A percentile compares a stretch with the other conserved stretches of the same genome.
These are phyloP conservation scores for Ophioninae sp. DNA, from an alignment of 2,888 invertebrate species.

Conservation along the genomic window DNA sequence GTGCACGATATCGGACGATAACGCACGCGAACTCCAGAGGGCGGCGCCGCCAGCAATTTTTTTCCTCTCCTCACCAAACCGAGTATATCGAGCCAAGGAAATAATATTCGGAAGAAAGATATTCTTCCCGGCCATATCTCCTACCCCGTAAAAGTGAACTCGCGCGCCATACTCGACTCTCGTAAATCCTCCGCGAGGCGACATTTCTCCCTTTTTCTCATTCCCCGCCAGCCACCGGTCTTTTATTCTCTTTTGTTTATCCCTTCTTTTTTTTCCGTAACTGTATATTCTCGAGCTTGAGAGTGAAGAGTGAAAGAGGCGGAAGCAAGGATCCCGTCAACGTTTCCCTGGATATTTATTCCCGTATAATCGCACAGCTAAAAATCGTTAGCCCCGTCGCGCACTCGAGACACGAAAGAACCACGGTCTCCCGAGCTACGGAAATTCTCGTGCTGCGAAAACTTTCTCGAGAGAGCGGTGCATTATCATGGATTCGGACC, in stretches of 20 bases:
- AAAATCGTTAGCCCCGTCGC: slow-evolving; percentile 39
- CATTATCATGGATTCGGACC: too few relatives aligned
- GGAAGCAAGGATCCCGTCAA: slow-evolving; percentile 11
- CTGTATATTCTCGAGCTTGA: slow-evolving; percentile 19
- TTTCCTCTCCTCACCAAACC: background rate
- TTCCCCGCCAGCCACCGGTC: background rate
- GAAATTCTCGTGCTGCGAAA: slow-evolving; percentile 43
- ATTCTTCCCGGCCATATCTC: slow-evolving; percentile 24
- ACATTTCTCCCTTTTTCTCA: slow-evolving; percentile 23
- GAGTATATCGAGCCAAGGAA: slow-evolving; percentile 4
- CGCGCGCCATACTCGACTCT: slow-evolving; percentile 36
- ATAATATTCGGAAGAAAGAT: slow-evolving; percentile 44
- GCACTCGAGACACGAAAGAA: slow-evolving; percentile 46
- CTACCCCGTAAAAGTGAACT: background rate
- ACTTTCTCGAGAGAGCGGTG: slow-evolving; percentile 1
- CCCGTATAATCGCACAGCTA: slow-evolving; percentile 40
- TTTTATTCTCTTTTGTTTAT: slow-evolving; percentile 21
- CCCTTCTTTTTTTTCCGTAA: slow-evolving; percentile 26
- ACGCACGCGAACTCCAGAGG: slow-evolving; percentile 20
- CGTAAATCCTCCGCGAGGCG: slow-evolving; percentile 5
- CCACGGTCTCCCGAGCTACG: background rate
- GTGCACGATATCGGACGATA: slow-evolving; percentile 46
- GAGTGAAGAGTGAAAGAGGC: background rate
- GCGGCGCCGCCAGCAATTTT: background rate
- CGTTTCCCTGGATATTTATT: slow-evolving; percentile 22